A percentile compares a stretch with the other conserved stretches of the same genome.
Evolutionary conservation across 2,888 invertebrate genomes (phyloP).

Genomic region (Perizoma affinitatum): DNA sequence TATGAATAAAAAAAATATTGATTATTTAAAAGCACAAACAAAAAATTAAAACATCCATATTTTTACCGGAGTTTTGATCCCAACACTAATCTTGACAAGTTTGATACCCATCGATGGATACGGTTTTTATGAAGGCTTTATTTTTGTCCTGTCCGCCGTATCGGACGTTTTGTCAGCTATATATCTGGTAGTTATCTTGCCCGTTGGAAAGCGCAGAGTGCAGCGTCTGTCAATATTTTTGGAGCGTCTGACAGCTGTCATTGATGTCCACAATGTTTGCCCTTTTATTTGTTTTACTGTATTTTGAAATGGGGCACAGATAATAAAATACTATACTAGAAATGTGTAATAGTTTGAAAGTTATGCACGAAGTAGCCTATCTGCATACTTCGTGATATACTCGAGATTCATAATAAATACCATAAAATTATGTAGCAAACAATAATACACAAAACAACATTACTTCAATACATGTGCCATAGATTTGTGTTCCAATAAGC

Average conservation of each 20-base stretch:
- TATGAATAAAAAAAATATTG: too few species aligned
- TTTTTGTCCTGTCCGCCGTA: constrained; percentile 15
- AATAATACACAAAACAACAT: too few species aligned
- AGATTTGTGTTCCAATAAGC: too few species aligned
- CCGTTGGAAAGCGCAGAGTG: constrained; percentile 17
- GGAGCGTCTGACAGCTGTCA: constrained; percentile 21
- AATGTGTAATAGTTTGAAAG: not conserved
- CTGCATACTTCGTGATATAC: too few species aligned
- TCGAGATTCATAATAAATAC: too few species aligned
- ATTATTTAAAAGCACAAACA: too few species aligned
- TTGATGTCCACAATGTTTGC: constrained; percentile 11
- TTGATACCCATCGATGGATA: constrained; percentile 42
- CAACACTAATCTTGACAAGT: constrained; percentile 54
- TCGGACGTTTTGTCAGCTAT: constrained; percentile 26
- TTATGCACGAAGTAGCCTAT: too few species aligned
- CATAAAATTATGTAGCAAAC: too few species aligned
- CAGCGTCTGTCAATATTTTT: constrained; percentile 30
- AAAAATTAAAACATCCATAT: too few species aligned
- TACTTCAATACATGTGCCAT: too few species aligned
- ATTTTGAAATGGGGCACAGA: not conserved
- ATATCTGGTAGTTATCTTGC: constrained; percentile 24
- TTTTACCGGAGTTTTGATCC: not conserved
- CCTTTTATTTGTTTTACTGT: constrained; percentile 12
- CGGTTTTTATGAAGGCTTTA: constrained; percentile 27
- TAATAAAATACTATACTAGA: too few species aligned